These are phyloP conservation scores for Phalacrocorax pelagicus DNA, from an alignment of 2,113 vertebrate genomes.

Conservation along the genomic window DNA sequence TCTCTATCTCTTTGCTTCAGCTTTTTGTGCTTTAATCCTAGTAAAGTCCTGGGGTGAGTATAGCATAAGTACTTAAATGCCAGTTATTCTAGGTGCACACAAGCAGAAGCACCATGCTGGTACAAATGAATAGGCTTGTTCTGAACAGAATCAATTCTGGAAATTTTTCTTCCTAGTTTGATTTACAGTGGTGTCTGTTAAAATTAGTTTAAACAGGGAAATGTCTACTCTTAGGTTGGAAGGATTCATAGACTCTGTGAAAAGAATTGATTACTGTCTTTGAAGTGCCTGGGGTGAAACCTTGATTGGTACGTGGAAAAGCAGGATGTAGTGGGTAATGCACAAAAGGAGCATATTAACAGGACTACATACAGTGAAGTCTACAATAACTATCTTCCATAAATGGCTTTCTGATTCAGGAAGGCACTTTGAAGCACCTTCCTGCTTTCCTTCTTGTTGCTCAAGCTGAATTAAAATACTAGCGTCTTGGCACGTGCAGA, in stretches of 20 bases:
- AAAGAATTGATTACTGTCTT: background rate
- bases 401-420: background rate
- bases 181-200: background rate
- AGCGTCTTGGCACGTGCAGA: background rate
- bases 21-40: background rate
- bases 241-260: background rate
- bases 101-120: background rate
- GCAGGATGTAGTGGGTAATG: background rate
- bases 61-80: background rate
- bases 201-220: background rate
- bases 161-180: background rate
- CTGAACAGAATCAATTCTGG: background rate
- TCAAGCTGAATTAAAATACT: background rate
- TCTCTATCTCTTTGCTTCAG: background rate
- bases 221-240: accelerated
- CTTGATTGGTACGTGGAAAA: background rate
- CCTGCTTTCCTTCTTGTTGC: background rate
- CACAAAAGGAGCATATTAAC: background rate
- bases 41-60: background rate
- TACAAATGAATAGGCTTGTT: background rate
- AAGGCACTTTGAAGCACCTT: background rate
- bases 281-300: background rate
- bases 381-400: background rate
- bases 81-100: background rate
- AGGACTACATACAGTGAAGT: background rate